Evolutionary conservation across 1,140 invertebrate genomes (phyloP).

Genomic region (Drosophila ercepeae): DNA sequence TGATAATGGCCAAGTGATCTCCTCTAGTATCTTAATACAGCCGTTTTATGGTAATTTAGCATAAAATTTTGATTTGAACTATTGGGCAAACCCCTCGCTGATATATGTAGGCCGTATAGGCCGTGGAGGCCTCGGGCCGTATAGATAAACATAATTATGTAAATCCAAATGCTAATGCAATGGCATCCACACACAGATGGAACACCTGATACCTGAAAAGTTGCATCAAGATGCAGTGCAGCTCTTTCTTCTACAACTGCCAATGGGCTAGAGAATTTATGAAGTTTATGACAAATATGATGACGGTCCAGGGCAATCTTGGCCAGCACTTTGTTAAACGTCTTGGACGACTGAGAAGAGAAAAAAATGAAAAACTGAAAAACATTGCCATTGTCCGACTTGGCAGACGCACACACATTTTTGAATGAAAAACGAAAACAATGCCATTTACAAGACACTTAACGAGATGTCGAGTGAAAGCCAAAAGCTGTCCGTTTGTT

Average conservation of each 20-base stretch:
- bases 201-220: constrained; percentile 39
- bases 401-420: constrained; percentile 64
- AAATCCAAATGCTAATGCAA: constrained; percentile 68
- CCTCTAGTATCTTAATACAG: constrained; percentile 41
- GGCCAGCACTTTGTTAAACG: constrained; percentile 49
- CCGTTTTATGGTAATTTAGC: constrained; percentile 48
- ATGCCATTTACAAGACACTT: constrained; percentile 81
- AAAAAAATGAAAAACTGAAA: constrained; percentile 7
- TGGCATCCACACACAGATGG: constrained; percentile 62
- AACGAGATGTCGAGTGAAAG: constrained; percentile 80
- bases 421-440: constrained; percentile 81
- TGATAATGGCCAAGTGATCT: constrained; percentile 41
- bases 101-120: constrained; percentile 51
- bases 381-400: constrained; percentile 54
- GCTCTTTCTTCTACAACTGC: not conserved
- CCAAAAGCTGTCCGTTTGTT: constrained; percentile 60
- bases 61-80: constrained; percentile 26
- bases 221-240: constrained; percentile 20
- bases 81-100: constrained; percentile 35
- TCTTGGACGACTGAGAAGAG: constrained; percentile 18
- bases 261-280: constrained; percentile 48
- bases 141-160: constrained; percentile 75
- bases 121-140: too few species aligned
- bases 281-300: constrained; percentile 80
- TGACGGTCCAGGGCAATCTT: constrained; percentile 70